phyloP scores from a whole-genome alignment of 2,888 invertebrate species.

The Chloromyia formosa region DNA sequence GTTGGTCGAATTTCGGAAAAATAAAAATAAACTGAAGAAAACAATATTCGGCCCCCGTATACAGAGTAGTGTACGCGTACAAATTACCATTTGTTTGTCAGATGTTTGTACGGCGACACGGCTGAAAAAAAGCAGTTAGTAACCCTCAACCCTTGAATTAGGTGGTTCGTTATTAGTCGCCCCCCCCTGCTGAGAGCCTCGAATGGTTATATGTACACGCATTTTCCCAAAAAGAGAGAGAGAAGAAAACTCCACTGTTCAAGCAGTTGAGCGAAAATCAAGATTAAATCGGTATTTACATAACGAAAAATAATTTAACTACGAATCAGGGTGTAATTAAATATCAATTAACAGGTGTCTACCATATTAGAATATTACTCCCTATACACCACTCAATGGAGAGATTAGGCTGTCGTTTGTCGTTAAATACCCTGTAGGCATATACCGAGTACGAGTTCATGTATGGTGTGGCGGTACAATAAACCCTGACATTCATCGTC shows the following conservation, averaged over 20 bases:
- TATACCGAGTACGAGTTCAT: too few species aligned
- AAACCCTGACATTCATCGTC: neutral
- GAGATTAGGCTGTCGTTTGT: conserved; percentile 26
- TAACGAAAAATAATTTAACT: conserved; percentile 44
- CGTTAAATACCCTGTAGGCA: conserved; percentile 41
- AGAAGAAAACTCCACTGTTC: neutral
- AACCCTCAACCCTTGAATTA: conserved; percentile 16
- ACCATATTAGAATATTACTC: conserved; percentile 39
- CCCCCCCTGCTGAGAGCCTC: neutral
- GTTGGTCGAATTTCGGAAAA: conserved; percentile 2
- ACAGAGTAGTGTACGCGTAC: neutral
- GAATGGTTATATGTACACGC: too few species aligned
- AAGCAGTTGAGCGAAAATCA: conserved; percentile 14
- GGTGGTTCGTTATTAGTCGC: neutral
- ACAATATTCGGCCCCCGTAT: too few species aligned
- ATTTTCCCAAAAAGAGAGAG: too few species aligned
- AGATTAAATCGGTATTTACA: conserved; percentile 44
- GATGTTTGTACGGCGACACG: neutral
- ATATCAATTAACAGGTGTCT: conserved; percentile 51
- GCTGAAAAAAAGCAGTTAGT: too few species aligned
- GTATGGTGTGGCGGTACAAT: neutral
- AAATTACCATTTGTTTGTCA: conserved; percentile 37
- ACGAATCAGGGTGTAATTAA: conserved; percentile 47
- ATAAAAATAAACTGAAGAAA: neutral
- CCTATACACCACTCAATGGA: neutral